These are phyloP conservation scores for Neosalanx taihuensis DNA, from an alignment of 2,797 vertebrate genomes.

Conservation along the genomic window DNA sequence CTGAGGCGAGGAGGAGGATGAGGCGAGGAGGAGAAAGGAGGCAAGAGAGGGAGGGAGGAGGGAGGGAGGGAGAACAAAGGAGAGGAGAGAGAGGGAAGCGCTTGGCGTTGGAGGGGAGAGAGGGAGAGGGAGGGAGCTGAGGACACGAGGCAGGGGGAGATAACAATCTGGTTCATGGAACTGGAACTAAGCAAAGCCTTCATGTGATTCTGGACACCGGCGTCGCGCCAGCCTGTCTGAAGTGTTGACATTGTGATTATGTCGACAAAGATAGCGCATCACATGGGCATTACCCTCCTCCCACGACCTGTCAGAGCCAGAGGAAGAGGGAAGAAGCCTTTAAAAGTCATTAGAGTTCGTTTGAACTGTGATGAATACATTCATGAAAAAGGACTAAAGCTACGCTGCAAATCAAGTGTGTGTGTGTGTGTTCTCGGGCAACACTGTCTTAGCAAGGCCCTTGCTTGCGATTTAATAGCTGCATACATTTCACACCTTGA, in stretches of 20 bases:
- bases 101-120: neutral
- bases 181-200: neutral
- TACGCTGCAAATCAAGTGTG: slow-evolving; percentile 46
- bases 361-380: slow-evolving; percentile 40
- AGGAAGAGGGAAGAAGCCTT: slow-evolving; percentile 12
- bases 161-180: no score
- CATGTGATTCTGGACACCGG: neutral
- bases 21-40: neutral
- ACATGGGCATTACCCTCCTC: no score
- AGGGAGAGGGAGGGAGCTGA: neutral
- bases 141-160: neutral
- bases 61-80: slow-evolving; percentile 2
- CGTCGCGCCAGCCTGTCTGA: no score
- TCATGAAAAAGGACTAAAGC: slow-evolving; percentile 51
- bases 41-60: slow-evolving; percentile 2
- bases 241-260: slow-evolving; percentile 23
- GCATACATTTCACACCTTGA: slow-evolving; percentile 65
- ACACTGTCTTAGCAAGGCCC: slow-evolving; percentile 31
- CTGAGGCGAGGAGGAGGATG: neutral
- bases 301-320: neutral
- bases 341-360: slow-evolving; percentile 35
- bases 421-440: neutral
- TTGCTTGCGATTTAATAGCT: slow-evolving; percentile 55
- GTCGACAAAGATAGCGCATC: neutral
- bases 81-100: neutral